Base-by-base conservation (phyloP, 2,888 invertebrate genomes). In the Rhogogaster chlorosoma region DNA sequence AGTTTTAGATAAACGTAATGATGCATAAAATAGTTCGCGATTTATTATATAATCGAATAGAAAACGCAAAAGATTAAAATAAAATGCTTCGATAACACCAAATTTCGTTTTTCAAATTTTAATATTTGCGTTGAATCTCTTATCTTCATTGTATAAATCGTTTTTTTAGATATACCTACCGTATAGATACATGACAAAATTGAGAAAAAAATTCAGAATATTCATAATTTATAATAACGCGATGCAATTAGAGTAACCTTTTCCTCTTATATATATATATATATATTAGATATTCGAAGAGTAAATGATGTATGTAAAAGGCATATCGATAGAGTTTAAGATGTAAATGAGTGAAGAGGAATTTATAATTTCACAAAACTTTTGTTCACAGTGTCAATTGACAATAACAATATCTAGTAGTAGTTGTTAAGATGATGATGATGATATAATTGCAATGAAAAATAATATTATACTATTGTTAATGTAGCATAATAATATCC, bases 401-500 rank as follows among this genome's bases (percentile, higher is more conserved):
- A 83, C 83, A 83, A 83, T 83, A 83, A 83, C 36, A 32, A 61
- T 61, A 45, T 57, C 42, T 83, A 45, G 36, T 9, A 29, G 29
- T 49, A 83, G 1, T 29, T 12, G 18, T 42, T 32, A 61, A 49
- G 32, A 61, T 26, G 29, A 29, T 67, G 26, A 67, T 32, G 71
- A 42, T 42, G 7, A 26, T n/a, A 42, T 26, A 38, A 36, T 70
- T 36, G 70, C 70, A 36, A 70, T 70, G 70, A 6, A 45, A 29
- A 45, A 53, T 77, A 49, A 70, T 67, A 83, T 83, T 83, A 45
- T 67, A 83, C 83, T 64, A 70, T 67, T 83, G 83, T 83, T 49
- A 83, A 83, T 70, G 70, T 67, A 83, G 61, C 22, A 61, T 83
- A 45, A 67, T 80, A 38, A 80, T 61, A 80, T 57, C 80, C 32